Base-by-base conservation (phyloP, 1,140 invertebrate genomes). In the Chrysomallon squamiferum region DNA sequence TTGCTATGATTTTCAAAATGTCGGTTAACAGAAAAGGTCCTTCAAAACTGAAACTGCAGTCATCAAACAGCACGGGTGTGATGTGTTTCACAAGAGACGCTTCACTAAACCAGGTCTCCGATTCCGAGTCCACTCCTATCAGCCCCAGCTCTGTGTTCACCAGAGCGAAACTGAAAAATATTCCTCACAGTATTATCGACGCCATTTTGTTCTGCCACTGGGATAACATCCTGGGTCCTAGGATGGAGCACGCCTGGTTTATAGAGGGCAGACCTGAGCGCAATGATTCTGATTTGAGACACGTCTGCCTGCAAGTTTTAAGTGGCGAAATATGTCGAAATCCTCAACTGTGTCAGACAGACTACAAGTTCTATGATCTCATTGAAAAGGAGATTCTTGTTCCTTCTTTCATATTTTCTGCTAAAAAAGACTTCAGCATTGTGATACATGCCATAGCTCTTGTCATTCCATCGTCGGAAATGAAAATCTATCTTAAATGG, bases 191-290 rank as follows among this genome's bases (percentile, higher is more conserved):
- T 22, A 70, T 79, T 45, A 62, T 82, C 2, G 65, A 73, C 50
- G 65, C 71, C 6, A 47, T 82, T 20, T 25, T 80, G n/a, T 65
- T 80, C 6, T 73, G 69, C 57, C 72, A 77, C 60, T 82, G 80
- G 80, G 80, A 82, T 59, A 82, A 82, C 57, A 82, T 82, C 30
- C 61, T 82, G 7, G 80, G 80, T 47, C 80, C 80, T 33, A 66
- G 74, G 22, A 69, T 80, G 13, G 67, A 74, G 27, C 75, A 82
- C 62, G 65, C 79, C 3, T 82, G 80, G 80, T 74, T 67, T 25
- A 67, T 74, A 35, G 65, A 62, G 18, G 71, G 67, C 7, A 50
- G 59, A 7, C 41, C 58, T 15, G 50, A 69, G 20, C 67, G 71
- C 13, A 62, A 71, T 52, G 43, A 60, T 6, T 62, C 41, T 49